Evolutionary conservation across 2,888 invertebrate genomes (phyloP), one percentile per base, ranked within the genome.

Genomic region (Glaucopsyche alexis): DNA sequence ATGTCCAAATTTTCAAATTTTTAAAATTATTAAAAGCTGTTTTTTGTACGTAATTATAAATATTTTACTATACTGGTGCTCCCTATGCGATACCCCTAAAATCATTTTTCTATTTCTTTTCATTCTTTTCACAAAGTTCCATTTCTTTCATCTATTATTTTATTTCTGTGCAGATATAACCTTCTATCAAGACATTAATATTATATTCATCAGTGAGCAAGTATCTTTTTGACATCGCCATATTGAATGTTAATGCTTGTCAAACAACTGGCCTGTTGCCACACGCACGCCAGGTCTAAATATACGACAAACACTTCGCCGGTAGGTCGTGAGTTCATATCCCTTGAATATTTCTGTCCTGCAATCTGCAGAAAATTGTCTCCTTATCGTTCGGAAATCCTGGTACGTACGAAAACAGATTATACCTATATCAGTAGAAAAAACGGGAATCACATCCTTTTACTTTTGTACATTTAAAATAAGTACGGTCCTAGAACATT

Each of bases 231-330:
- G 16, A 40, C n/a, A 66, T 42, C 16, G n/a, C 42, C 60, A 60
- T 60, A 38, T 60, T 14, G 60, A 38, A 14, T 60, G 47, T 11
- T 47, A 8, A 42, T 7, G 5, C 13, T 13, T 60, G 60, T 60
- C 38, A 60, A 14, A 60, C 55, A 38, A 16, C 66, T 66, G 66
- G 67, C 67, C 67, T 45, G 67, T 9, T 42, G 67, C 67, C 67
- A 67, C 67, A 42, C 67, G 67, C 67, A 42, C 42, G 45, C 45
- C 11, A 5, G 6, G 7, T 42, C 42, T 42, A 66, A 42, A 66
- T 66, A 60, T 60, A 60, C 7, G 19, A 60, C 60, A 38, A 7
- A 7, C 6, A 7, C 42, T 42, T 42, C 42, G 7, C 8, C 60
- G 38, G 60, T 29, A 38, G 60, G 60, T 60, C 60, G 16, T 11